Base-by-base conservation (phyloP, 2,888 invertebrate species). In the Pemphredon lugubris region DNA sequence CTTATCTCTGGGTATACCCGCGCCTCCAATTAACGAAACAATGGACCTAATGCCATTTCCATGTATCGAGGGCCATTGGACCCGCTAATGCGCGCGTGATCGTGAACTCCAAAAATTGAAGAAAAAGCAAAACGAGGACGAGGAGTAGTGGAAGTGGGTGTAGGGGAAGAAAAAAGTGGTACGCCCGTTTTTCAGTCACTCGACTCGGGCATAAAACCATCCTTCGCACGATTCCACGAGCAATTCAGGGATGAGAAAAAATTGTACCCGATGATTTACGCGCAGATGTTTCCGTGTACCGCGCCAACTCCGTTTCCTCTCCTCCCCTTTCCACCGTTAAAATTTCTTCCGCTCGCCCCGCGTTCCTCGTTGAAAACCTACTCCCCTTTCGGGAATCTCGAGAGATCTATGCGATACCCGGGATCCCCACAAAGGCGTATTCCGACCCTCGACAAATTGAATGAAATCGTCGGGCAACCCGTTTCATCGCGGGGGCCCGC, bases 401-500 rank as follows among this genome's bases (percentile, higher is more conserved):
- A 21, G 23, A 23, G 55, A 57, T 60, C 30, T 51, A 54, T 30
- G 37, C 53, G 39, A 59, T 59, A 20, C 48, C 30, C 16, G 37
- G 16, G 5, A 18, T 51, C 21, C 23, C 9, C 13, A 7, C 16
- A 39, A 60, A 58, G 71, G 47, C 54, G 57, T 58, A 45, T 44
- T 37, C 40, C 47, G 59, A 34, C 48, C 54, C 53, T 53, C 58
- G 71, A 77, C 74, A 77, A 77, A 77, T 77, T 77, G 77, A 77
- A 77, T 77, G 74, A 77, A 77, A 76, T 76, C 61, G 69, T 39
- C 59, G n/a, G n/a, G 50, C 44, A 61, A 74, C 77, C 71, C 74
- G 77, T 74, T 77, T 37, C 73, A 47, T 20, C 42, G 34, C 40
- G 51, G 34, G 18, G 30, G 44, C 48, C 54, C 21, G n/a, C 16